Base-by-base conservation (phyloP, 2,888 invertebrate genomes). In the Stramonita haemastoma region DNA sequence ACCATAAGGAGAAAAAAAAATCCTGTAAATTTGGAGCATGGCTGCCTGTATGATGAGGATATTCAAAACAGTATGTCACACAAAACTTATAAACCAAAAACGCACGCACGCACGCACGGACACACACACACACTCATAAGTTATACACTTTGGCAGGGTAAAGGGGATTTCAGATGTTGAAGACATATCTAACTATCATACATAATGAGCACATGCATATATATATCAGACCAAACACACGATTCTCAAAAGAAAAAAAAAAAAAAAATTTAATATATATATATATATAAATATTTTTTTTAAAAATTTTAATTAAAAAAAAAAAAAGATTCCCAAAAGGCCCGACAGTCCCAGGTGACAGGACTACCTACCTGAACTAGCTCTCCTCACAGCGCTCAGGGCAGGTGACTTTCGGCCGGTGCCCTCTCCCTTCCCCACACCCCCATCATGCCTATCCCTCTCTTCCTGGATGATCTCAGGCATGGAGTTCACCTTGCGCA, bases 401-500 rank as follows among this genome's bases (percentile, higher is more conserved):
- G 13, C 46, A 13, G 46, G 5, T 6, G 6, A 22, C 81, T 46
- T 13, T 46, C 81, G 2, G 46, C 81, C 22, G 34, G 32, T 19
- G 34, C 79, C 22, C 0, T 22, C 46, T 46, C 26, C 81, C 0
- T 22, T 46, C 26, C 22, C 15, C 36, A 46, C n/a, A 0, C 46
- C 46, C 17, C 29, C 46, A 26, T 13, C 22, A 6, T 11, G 36
- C 26, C 8, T 13, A 11, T 83, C 46, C 1, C 81, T 0, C 22
- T 46, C 26, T 13, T 46, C 22, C 26, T 1, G 36, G 5, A 46
- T 22, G 5, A 46, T 46, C 36, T 46, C 81, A 19, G 81, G 46
- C 81, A 83, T 79, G 34, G 79, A 79, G 8, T 32, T 79, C 32
- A 79, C 79, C 32, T 79, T 79, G 2, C 79, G 79, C 79, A 79